Conservation (phyloP, 2,888 invertebrate genomes). For the Vanessa cardui region DNA sequence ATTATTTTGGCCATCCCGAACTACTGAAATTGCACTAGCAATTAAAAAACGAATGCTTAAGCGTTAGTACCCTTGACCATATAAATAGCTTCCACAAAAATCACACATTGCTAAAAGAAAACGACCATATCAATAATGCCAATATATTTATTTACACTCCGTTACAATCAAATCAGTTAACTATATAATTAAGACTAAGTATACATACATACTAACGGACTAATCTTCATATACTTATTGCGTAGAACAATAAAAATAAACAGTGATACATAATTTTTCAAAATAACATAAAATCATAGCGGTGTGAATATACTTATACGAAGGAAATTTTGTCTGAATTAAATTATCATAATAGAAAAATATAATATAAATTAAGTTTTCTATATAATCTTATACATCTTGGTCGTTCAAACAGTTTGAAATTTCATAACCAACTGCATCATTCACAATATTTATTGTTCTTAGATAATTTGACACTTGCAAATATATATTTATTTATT, state of each 20-base stretch:
- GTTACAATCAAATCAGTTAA: conserved; percentile 39
- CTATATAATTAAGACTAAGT: conserved; percentile 23
- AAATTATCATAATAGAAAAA: conserved; percentile 6
- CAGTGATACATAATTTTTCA: not conserved
- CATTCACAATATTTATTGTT: conserved; percentile 1
- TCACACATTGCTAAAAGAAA: not conserved
- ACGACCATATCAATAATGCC: conserved; percentile 49
- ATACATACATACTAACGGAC: conserved; percentile 16
- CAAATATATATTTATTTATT: not conserved
- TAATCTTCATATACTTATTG: conserved; percentile 9
- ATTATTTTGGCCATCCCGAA: too few species aligned
- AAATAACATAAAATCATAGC: not conserved
- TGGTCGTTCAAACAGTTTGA: not conserved
- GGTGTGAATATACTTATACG: not conserved
- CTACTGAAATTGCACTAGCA: too few species aligned
- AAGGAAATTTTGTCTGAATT: conserved; percentile 15
- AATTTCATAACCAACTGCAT: not conserved
- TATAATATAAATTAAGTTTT: conserved; percentile 1
- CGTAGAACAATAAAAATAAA: conserved; percentile 8
- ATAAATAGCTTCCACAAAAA: not conserved
- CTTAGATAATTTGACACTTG: conserved; percentile 16
- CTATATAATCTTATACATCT: not conserved
- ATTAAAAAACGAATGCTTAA: too few species aligned
- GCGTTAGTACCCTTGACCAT: too few species aligned
- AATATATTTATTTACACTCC: conserved; percentile 69